phyloP scores from a whole-genome alignment of 2,888 invertebrate genomes.

The Ennomos erosarius region DNA sequence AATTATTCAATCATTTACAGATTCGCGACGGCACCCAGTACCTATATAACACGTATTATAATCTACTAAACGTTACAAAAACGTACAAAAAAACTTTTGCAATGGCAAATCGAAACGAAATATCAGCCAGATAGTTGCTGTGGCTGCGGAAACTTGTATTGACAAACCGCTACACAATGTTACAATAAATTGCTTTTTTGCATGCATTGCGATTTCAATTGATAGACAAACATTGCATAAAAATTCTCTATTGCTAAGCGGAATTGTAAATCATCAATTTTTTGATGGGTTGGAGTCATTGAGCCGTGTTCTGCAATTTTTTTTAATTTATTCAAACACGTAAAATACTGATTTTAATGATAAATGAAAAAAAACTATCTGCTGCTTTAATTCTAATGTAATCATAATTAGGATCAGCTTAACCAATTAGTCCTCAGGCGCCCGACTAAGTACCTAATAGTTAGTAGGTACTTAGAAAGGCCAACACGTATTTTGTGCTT shows the following conservation, averaged over 20 bases:
- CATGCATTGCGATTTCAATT: conserved; percentile 34
- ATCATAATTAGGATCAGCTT: too few species aligned
- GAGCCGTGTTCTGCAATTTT: too few species aligned
- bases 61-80: conserved; percentile 43
- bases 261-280: conserved; percentile 6
- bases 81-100: conserved; percentile 44
- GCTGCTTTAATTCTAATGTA: too few species aligned
- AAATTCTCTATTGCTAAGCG: conserved; percentile 10
- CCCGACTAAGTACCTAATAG: too few species aligned
- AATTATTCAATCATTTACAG: conserved; percentile 14
- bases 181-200: conserved; percentile 46
- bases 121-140: conserved; percentile 41
- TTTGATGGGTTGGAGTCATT: too few species aligned
- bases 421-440: too few species aligned
- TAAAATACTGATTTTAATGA: too few species aligned
- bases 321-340: too few species aligned
- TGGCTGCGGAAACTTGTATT: conserved; percentile 44
- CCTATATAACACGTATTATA: too few species aligned
- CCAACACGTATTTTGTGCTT: too few species aligned
- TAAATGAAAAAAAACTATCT: too few species aligned
- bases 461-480: too few species aligned
- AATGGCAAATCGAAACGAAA: conserved; percentile 48
- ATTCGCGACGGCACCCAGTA: conserved; percentile 6
- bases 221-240: conserved; percentile 18
- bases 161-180: conserved; percentile 42